These are phyloP conservation scores for Diaprepes abbreviatus DNA, from an alignment of 2,888 invertebrate genomes.

Conservation along the genomic window DNA sequence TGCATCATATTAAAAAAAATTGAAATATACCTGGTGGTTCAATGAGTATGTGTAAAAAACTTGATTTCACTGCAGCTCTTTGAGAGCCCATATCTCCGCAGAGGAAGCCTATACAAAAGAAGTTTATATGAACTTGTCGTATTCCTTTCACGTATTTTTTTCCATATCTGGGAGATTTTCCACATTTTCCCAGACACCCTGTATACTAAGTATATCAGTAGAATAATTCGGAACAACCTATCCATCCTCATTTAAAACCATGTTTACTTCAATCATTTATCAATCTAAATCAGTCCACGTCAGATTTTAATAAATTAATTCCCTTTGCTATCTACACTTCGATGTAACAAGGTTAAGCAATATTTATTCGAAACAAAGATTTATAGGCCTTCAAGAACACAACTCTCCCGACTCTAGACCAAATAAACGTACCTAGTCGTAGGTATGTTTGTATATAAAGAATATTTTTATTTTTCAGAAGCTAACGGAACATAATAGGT, in stretches of 20 bases:
- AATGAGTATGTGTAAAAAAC: no score
- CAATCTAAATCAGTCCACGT: slow-evolving; percentile 17
- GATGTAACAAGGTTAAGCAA: slow-evolving; percentile 26
- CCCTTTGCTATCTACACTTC: slow-evolving; percentile 6
- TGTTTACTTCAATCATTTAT: slow-evolving; percentile 11
- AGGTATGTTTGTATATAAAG: slow-evolving; percentile 29
- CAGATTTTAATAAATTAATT: slow-evolving; percentile 16
- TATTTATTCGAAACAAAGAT: slow-evolving; percentile 37
- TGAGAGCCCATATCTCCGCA: no score
- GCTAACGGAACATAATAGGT: slow-evolving; percentile 33
- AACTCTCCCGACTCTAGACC: slow-evolving; percentile 14
- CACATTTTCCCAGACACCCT: no score
- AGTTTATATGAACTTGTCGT: no score
- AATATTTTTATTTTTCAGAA: slow-evolving; percentile 36
- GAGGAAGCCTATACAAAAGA: no score
- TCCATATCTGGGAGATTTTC: no score
- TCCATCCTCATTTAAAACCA: neutral
- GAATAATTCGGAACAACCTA: neutral
- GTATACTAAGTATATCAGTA: no score
- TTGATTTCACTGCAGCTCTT: no score
- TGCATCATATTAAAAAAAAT: no score
- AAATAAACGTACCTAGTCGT: slow-evolving; percentile 33
- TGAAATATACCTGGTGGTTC: no score
- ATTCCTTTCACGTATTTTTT: no score
- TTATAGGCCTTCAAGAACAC: slow-evolving; percentile 27